Evolutionary conservation across 2,113 vertebrate genomes (phyloP).

Genomic region (Anhinga rufa): DNA sequence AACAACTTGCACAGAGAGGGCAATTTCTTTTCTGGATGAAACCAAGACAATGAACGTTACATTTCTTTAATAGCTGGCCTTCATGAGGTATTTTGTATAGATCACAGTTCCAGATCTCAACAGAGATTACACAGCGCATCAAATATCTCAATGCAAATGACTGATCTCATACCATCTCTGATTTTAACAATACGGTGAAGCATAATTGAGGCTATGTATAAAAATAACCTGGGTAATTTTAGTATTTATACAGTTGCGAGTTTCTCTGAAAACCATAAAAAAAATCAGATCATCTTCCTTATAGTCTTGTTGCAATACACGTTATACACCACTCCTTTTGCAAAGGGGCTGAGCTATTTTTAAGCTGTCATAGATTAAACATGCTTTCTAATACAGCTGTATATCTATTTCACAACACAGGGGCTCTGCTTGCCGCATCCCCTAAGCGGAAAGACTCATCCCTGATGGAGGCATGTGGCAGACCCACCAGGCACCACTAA

Average conservation of each 20-base stretch:
- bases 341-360: background rate
- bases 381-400: background rate
- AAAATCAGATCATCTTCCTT: background rate
- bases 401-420: background rate
- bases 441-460: background rate
- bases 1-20: background rate
- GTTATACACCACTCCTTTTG: background rate
- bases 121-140: background rate
- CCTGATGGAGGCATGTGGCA: background rate
- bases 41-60: background rate
- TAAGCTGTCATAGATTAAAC: background rate
- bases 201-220: background rate
- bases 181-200: background rate
- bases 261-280: background rate
- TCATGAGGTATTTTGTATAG: background rate
- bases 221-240: background rate
- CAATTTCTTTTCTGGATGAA: background rate
- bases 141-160: background rate
- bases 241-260: background rate
- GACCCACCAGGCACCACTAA: background rate
- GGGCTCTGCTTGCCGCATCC: background rate
- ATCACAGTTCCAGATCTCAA: background rate
- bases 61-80: background rate
- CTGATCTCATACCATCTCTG: background rate
- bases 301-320: background rate